phyloP scores from a whole-genome alignment of 2,113 vertebrate genomes.

The Anser cygnoides region DNA sequence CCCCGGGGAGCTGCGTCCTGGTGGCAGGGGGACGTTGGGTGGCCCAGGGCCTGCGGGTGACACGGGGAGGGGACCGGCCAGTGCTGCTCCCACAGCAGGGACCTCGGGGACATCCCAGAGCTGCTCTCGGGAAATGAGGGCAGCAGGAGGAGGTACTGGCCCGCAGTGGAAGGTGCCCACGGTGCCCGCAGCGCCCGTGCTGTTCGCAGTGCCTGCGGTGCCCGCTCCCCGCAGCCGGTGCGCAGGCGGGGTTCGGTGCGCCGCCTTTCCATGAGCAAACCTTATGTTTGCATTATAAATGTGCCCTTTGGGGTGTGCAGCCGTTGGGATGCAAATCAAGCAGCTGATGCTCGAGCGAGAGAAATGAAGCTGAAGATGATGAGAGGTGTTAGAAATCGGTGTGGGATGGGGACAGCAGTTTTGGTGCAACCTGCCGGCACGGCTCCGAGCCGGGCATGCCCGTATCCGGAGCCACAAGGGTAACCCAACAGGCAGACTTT shows the following conservation, averaged over 20 bases:
- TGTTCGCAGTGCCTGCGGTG: neutral
- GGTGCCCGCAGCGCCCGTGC: neutral
- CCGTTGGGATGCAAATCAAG: neutral
- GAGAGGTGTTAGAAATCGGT: neutral
- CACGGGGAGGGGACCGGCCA: fast-evolving
- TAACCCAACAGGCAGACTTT: conserved; percentile 56
- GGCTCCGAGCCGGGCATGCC: neutral
- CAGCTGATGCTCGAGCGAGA: neutral
- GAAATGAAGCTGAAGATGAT: neutral
- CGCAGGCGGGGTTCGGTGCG: neutral
- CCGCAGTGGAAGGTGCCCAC: neutral
- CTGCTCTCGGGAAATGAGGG: too few relatives aligned
- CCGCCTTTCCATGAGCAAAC: neutral
- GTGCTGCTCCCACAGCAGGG: too few relatives aligned
- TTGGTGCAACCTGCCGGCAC: neutral
- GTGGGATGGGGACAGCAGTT: neutral
- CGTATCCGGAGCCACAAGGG: conserved; percentile 21
- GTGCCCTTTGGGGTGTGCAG: neutral
- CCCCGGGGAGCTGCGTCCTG: neutral
- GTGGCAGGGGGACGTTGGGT: fast-evolving
- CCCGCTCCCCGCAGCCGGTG: neutral
- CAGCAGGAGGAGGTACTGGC: too few relatives aligned
- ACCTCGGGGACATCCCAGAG: too few relatives aligned
- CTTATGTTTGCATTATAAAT: neutral
- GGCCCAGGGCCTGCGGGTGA: neutral